Evolutionary conservation across 1,140 invertebrate genomes (phyloP), one percentile per base, ranked within the genome.

Genomic region (Drosophila pseudoananassae): DNA sequence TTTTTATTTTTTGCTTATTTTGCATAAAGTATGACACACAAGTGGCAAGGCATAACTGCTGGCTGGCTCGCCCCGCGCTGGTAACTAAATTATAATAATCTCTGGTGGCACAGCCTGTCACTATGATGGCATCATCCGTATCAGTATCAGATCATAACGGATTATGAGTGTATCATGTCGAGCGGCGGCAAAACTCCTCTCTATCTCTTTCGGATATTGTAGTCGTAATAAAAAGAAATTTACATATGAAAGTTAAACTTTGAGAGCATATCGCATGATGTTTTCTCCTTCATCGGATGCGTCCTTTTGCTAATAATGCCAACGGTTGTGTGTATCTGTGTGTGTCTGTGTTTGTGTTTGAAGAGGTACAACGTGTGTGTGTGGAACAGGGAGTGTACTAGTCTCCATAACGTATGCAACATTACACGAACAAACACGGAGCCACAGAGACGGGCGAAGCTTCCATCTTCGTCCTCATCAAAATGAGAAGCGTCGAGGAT

Each of bases 1-100:
- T 33, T 40, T 36, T 14, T 25, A n/a, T 33, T 40, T 60, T 55
- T 45, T 69, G 63, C 64, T 56, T 69, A 69, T 68, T 69, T 69
- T 69, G 63, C 65, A 69, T 69, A 68, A 69, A 49, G 50, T 46
- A 49, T 25, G 50, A 38, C 33, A 49, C 56, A 59, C 49, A 51
- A 83, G 64, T 59, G 56, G 63, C 60, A 49, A 66, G 57, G 61
- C 33, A 20, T 45, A 55, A 7, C 25, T 27, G 25, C 25, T 27
- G 25, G 25, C 50, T 51, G 61, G 15, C 43, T 10, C 15, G 17
- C 15, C 43, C 57, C 50, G 15, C 23, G 40, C 50, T 69, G 50
- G 76, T 76, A 84, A 77, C 66, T 63, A 84, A 85, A 77, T 85
- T 85, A 72, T 79, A 79, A 66, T 80, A 84, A 84, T 84, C 76